These are phyloP conservation scores for Drosophila macrothrix DNA, from an alignment of 2,888 invertebrate species.

Conservation along the genomic window DNA sequence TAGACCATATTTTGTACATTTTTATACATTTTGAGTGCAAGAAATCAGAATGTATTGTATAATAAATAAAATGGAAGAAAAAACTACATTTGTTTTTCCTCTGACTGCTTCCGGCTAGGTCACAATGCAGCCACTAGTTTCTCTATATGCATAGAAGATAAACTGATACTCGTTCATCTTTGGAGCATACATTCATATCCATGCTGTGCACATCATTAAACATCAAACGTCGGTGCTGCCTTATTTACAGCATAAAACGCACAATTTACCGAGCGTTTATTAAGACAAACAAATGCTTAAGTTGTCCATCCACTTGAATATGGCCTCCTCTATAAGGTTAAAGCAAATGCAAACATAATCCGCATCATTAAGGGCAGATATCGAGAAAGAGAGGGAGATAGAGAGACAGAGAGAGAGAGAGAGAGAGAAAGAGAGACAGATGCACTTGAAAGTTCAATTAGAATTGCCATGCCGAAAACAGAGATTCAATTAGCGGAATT, in stretches of 20 bases:
- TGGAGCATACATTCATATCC: slow-evolving; percentile 1
- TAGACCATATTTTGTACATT: background rate
- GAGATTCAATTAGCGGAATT: slow-evolving; percentile 65
- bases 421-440: slow-evolving; percentile 3
- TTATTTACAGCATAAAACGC: slow-evolving; percentile 76
- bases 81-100: background rate
- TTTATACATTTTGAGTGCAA: background rate
- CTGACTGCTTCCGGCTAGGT: background rate
- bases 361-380: slow-evolving; percentile 23
- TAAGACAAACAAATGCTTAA: slow-evolving; percentile 51
- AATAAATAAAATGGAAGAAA: background rate
- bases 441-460: slow-evolving; percentile 53
- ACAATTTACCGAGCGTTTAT: slow-evolving; percentile 64
- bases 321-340: slow-evolving; percentile 23
- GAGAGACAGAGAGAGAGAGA: slow-evolving; percentile 5
- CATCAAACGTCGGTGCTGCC: slow-evolving; percentile 63
- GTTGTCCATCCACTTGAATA: slow-evolving; percentile 42
- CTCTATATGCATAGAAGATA: background rate
- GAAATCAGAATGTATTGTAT: background rate
- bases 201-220: slow-evolving; percentile 45
- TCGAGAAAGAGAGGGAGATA: background rate
- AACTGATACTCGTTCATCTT: background rate
- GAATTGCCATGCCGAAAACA: slow-evolving; percentile 36
- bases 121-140: background rate
- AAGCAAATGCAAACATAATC: slow-evolving; percentile 56